Conservation (phyloP, 2,113 vertebrate genomes). For the Pleuronectes platessa region DNA sequence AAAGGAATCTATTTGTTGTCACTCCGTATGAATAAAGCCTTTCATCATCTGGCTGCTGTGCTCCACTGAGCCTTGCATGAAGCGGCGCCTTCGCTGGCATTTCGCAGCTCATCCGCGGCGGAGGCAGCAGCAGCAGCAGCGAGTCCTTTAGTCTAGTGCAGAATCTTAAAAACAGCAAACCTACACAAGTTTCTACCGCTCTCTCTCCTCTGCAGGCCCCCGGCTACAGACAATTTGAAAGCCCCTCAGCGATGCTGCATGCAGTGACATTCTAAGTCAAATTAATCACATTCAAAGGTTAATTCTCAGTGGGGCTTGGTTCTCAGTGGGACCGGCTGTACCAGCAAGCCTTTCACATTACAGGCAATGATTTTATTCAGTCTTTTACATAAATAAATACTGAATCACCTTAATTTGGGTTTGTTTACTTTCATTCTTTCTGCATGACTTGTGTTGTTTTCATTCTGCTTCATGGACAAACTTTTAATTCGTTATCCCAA, state of each 20-base stretch:
- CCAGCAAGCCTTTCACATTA: conserved; percentile 11
- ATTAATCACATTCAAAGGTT: conserved; percentile 68
- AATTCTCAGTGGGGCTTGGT: conserved; percentile 33
- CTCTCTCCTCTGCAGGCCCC: neutral
- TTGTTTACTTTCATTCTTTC: neutral
- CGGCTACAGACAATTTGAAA: conserved; percentile 32
- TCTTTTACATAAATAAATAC: neutral
- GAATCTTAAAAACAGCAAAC: conserved; percentile 48
- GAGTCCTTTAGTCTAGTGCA: conserved; percentile 44
- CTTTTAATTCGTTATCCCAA: neutral
- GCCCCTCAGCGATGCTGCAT: conserved; percentile 36
- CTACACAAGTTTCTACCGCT: neutral
- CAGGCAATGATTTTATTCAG: neutral
- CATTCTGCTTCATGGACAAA: neutral
- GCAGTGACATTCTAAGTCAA: conserved; percentile 61
- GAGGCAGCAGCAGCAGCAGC: conserved; percentile 22
- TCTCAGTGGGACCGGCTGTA: conserved; percentile 21
- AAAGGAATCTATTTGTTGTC: conserved; percentile 80
- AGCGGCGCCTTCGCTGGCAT: conserved; percentile 63
- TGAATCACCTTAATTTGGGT: neutral
- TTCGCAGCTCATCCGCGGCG: conserved; percentile 55
- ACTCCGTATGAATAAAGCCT: conserved; percentile 77
- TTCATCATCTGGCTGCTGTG: conserved; percentile 77
- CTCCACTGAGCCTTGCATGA: conserved; percentile 65
- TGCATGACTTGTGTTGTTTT: neutral